Base-by-base conservation (phyloP, 1,140 invertebrate species). In the Heliconius hermathena region DNA sequence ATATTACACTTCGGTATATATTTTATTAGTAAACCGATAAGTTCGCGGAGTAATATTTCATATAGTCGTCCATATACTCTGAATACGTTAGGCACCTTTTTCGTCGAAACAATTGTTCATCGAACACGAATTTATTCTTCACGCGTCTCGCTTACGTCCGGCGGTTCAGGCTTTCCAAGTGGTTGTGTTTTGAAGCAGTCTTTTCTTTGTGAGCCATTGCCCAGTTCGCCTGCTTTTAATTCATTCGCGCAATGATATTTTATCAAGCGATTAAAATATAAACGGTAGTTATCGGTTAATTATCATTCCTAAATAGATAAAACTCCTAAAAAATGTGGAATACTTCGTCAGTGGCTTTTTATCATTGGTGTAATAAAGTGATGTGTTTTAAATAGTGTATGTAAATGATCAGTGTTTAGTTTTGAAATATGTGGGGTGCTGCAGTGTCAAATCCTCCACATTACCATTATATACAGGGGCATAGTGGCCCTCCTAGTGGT, bases 381-480 rank as follows among this genome's bases (percentile, higher is more conserved):
- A 91, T 78, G 85, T 90, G 85, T 80, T 83, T 81, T 76, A 83
- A 88, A 84, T 83, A 81, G 92, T 91, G 88, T 54, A 71, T 83
- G 85, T 86, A 85, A 81, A 85, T 90, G 87, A 83, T 82, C 78
- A 84, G 84, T 81, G 85, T 78, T 76, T 79, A 83, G 85, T 88
- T 82, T 78, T n/a, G 9, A 54, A 84, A 78, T 71, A 95, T 95
- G 94, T 95, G 94, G 94, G 91, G 93, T 81, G 91, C 94, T n/a
- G 91, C 91, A 74, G 93, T 93, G 78, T 93, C 94, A 18, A 92
- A 90, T 84, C 93, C 93, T 29, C 90, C 91, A 49, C 92, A 93
- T 83, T 94, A 93, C 79, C 91, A 94, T 82, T 94, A 94, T 75
- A 89, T 92, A 46, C 91, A 91, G 78, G 89, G 90, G 18, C 81